A percentile compares a stretch with the other conserved stretches of the same genome.
Conservation (phyloP, 2,888 invertebrate genomes). For the Mesorhabditis sp. region DNA sequence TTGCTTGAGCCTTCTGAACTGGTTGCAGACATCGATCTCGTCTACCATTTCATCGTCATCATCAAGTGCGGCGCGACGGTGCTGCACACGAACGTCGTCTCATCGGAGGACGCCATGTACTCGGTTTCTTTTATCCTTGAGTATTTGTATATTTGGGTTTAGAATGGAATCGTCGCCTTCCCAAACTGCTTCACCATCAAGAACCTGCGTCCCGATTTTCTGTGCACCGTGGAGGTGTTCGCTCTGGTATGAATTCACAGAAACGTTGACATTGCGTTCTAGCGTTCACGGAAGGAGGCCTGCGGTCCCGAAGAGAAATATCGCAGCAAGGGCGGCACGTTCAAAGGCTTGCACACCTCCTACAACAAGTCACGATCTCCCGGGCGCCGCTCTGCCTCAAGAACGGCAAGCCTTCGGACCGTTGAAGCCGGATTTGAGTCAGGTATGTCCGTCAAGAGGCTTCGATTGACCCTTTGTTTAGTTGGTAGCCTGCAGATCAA, state of each 20-base stretch:
- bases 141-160: neutral
- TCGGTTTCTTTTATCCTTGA: too few relatives aligned
- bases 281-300: neutral
- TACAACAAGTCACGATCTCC: neutral
- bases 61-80: neutral
- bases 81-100: conserved; percentile 1
- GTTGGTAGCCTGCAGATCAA: neutral
- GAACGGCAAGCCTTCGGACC: neutral
- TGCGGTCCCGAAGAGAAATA: neutral
- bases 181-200: neutral
- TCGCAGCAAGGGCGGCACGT: neutral
- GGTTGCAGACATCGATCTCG: neutral
- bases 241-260: neutral
- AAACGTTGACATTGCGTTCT: neutral
- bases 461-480: neutral
- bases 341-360: neutral
- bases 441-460: neutral
- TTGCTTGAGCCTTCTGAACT: neutral
- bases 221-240: neutral
- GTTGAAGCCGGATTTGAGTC: neutral
- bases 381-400: too few relatives aligned
- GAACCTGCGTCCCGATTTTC: neutral
- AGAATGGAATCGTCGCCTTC: neutral
- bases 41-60: conserved; percentile 5
- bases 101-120: neutral